Base-by-base conservation (phyloP, 1,140 invertebrate species). In the Ctenoplectra terminalis region DNA sequence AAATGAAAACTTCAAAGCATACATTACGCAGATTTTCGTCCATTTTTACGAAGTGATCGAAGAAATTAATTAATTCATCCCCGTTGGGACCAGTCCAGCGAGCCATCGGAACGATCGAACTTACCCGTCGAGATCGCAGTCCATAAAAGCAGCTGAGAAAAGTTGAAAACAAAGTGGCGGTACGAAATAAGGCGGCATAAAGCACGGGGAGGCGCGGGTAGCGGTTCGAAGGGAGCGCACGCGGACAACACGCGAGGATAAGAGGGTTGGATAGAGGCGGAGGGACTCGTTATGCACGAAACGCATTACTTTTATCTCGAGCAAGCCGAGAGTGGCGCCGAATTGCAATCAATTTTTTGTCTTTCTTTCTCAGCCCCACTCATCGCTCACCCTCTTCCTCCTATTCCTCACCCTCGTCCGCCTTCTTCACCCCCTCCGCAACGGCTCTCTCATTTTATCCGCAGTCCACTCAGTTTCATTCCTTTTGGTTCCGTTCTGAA, bases 291-390 rank as follows among this genome's bases (percentile, higher is more conserved):
- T 92, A 90, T 92, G 88, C 87, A 87, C 88, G 87, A 90, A 90
- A 90, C 88, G 89, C 89, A 92, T 91, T 90, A 89, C 86, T 91
- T 92, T 91, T 90, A 90, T 89, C 88, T 89, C 81, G 87, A 86
- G 77, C 86, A 77, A 84, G 87, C 84, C 83, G 85, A 87, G 87
- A 90, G 86, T 91, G 90, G 91, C 88, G 90, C 88, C 87, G 92
- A 88, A 90, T 92, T 87, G 90, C 91, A 92, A 92, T 92, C 89
- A 92, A 92, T 92, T 92, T 92, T 92, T 92, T 87, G 86, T 87
- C 86, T 87, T 87, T 84, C 86, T 87, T 87, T 60, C 83, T 77
- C 85, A 69, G 67, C 85, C 85, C 75, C 72, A 77, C 81, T 87
- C 85, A 87, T 87, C 85, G 85, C 67, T 90, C 80, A 85, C 82